Evolutionary conservation across 2,888 invertebrate species (phyloP).

Genomic region (Vesta saturnalis): DNA sequence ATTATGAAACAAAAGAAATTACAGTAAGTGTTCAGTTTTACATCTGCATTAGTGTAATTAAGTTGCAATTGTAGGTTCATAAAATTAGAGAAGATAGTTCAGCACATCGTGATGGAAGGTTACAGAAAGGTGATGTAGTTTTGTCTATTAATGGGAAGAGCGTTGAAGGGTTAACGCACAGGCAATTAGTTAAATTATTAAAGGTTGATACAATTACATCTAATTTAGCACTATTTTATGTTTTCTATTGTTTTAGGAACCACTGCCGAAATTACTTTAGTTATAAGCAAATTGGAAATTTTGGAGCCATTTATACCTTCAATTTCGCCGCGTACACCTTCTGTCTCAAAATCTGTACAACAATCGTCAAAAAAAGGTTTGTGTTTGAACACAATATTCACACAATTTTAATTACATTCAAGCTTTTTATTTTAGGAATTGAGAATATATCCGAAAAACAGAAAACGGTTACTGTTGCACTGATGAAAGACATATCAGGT

Average conservation of each 20-base stretch:
- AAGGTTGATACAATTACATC: slow-evolving; percentile 69
- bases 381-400: neutral
- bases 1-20: slow-evolving; percentile 92
- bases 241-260: slow-evolving; percentile 48
- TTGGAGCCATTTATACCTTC: neutral
- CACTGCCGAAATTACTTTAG: slow-evolving; percentile 49
- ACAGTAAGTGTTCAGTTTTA: slow-evolving; percentile 70
- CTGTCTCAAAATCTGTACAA: neutral
- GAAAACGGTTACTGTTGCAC: slow-evolving; percentile 56
- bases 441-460: neutral
- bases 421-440: neutral
- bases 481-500: slow-evolving; percentile 84
- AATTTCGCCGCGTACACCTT: neutral
- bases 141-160: slow-evolving; percentile 87
- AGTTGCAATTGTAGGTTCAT: slow-evolving; percentile 74
- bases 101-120: slow-evolving; percentile 85
- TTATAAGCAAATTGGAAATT: slow-evolving; percentile 42
- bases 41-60: no score
- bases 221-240: neutral
- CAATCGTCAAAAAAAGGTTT: neutral
- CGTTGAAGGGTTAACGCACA: slow-evolving; percentile 86
- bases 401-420: neutral
- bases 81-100: slow-evolving; percentile 87
- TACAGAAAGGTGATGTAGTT: slow-evolving; percentile 88
- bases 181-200: slow-evolving; percentile 85